Percentiles rank a stretch among this genome's conserved stretches.
Evolutionary conservation across 53 echinoderm and acorn worm genomes (phyloP).

Genomic region (Paelopatides confundens): DNA sequence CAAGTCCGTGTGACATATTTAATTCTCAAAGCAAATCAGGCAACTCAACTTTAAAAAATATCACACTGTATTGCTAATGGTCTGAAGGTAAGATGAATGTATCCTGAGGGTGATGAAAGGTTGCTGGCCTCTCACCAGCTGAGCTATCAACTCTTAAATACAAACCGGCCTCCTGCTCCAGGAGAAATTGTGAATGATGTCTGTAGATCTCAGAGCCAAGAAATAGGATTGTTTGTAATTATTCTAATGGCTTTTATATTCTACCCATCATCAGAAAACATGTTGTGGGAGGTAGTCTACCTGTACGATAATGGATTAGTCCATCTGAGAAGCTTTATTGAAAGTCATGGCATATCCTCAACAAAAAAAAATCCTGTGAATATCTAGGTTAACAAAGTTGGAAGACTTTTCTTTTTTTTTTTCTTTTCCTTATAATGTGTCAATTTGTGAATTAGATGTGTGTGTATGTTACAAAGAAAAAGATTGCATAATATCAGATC

Average conservation of each 20-base stretch:
- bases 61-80: background rate
- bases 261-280: too few relatives aligned
- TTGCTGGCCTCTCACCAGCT: background rate
- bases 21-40: background rate
- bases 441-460: too few relatives aligned
- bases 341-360: too few relatives aligned
- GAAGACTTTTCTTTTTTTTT: too few relatives aligned
- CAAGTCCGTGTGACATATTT: background rate
- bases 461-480: too few relatives aligned
- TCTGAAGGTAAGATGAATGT: background rate
- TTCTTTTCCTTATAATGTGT: too few relatives aligned
- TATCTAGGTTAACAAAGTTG: too few relatives aligned
- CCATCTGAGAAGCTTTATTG: too few relatives aligned
- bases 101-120: background rate
- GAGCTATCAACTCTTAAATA: background rate
- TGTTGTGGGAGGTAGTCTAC: too few relatives aligned
- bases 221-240: background rate
- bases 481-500: too few relatives aligned
- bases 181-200: background rate
- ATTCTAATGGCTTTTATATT: background rate
- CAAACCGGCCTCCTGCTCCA: background rate
- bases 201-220: background rate
- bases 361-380: too few relatives aligned
- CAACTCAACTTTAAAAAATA: background rate
- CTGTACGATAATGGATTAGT: too few relatives aligned